phyloP scores from a whole-genome alignment of 2,113 vertebrate genomes.

The Phalacrocorax pelagicus region DNA sequence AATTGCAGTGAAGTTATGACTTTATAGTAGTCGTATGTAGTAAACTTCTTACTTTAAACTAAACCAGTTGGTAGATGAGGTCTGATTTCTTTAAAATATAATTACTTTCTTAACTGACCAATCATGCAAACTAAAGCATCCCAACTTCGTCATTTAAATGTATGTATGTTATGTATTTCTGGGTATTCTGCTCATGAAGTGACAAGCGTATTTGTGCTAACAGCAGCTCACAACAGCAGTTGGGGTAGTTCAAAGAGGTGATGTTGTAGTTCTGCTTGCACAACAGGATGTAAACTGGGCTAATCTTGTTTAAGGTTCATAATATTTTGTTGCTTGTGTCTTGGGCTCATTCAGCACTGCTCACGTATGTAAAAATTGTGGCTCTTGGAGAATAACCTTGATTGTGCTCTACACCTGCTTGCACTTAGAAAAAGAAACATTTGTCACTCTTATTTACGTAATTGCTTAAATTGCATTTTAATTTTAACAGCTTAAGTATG shows the following conservation, averaged over 20 bases:
- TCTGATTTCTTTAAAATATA: neutral
- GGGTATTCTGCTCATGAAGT: too few relatives aligned
- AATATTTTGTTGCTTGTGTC: neutral
- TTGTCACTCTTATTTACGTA: conserved; percentile 48
- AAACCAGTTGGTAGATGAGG: neutral
- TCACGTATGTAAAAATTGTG: fast-evolving
- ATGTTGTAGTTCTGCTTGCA: neutral
- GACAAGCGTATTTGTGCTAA: neutral
- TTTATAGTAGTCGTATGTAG: neutral
- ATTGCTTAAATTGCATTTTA: conserved; percentile 53
- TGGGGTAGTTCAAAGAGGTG: neutral
- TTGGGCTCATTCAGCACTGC: neutral
- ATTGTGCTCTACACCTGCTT: conserved; percentile 35
- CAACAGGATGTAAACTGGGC: neutral
- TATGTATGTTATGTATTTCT: fast-evolving
- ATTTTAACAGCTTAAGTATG: conserved; percentile 44
- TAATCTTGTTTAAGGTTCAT: neutral
- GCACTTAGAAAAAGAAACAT: conserved; percentile 57
- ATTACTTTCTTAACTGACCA: too few relatives aligned
- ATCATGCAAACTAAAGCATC: fast-evolving
- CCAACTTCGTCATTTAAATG: neutral
- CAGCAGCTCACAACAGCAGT: neutral
- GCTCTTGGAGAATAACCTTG: neutral
- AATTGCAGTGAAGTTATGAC: neutral
- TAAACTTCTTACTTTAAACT: neutral